A percentile compares a stretch with the other conserved stretches of the same genome.
phyloP scores from a whole-genome alignment of 1,140 invertebrate genomes.

The Eupeodes corollae region DNA sequence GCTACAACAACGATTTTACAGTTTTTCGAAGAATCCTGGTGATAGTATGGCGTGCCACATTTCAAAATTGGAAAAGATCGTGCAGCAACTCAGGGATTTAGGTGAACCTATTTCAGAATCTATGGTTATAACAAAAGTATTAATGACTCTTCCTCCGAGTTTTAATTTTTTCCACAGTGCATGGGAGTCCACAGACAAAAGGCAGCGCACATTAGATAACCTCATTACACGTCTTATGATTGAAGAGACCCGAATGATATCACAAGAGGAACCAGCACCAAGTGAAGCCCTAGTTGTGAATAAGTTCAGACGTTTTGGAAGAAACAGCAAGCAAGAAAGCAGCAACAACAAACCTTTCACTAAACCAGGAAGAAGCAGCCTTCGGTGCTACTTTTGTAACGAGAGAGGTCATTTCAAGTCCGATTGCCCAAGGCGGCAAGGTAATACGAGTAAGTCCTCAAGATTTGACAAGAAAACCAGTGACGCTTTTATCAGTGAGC shows the following conservation, averaged over 20 bases:
- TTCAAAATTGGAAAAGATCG: constrained; percentile 10
- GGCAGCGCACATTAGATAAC: constrained; percentile 14
- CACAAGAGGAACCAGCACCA: background rate
- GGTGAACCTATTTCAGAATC: constrained; percentile 15
- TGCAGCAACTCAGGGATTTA: constrained; percentile 14
- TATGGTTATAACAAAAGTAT: constrained; percentile 24
- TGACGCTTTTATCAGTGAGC: background rate
- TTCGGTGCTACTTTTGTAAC: constrained; percentile 12
- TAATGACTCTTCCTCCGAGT: constrained; percentile 20
- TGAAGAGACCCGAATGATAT: constrained; percentile 11
- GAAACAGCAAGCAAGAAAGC: background rate
- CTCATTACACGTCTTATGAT: constrained; percentile 14
- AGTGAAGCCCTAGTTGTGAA: constrained; percentile 1
- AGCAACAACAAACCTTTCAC: background rate
- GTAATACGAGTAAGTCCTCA: background rate
- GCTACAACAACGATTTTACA: constrained; percentile 27
- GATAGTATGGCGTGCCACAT: constrained; percentile 13
- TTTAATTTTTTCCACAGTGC: constrained; percentile 20
- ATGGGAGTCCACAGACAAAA: constrained; percentile 15
- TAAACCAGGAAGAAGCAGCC: constrained; percentile 9
- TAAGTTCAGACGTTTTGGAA: background rate
- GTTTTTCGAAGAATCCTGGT: constrained; percentile 9
- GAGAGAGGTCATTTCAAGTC: constrained; percentile 7
- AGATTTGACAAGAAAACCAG: background rate
- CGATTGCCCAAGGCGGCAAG: constrained; percentile 1